phyloP scores from a whole-genome alignment of 2,113 vertebrate species.

The Atractosteus spatula region DNA sequence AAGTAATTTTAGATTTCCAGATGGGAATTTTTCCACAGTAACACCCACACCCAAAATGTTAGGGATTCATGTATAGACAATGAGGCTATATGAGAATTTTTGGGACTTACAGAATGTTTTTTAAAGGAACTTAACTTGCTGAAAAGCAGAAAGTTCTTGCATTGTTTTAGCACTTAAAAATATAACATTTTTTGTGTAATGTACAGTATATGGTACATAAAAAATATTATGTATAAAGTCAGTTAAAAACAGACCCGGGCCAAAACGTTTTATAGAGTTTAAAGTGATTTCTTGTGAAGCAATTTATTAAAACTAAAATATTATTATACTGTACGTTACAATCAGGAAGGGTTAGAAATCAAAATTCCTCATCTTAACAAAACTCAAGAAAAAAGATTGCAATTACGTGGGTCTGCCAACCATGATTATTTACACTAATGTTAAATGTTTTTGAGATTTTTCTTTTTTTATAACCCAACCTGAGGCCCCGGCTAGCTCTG shows the following conservation, averaged over 20 bases:
- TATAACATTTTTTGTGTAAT: background rate
- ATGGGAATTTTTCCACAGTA: background rate
- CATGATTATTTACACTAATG: constrained; percentile 1
- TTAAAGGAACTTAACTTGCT: too few species aligned
- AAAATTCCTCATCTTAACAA: background rate
- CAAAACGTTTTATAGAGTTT: too few species aligned
- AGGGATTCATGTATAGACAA: too few species aligned
- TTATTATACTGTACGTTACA: constrained; percentile 28
- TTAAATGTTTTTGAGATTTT: constrained; percentile 24
- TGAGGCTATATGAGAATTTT: too few species aligned
- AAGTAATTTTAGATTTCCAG: background rate
- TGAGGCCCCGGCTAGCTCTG: too few species aligned
- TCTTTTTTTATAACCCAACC: background rate
- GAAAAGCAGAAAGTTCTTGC: too few species aligned
- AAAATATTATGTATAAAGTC: background rate
- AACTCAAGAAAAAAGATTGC: background rate
- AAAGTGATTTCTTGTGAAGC: background rate
- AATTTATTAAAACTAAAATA: constrained; percentile 9
- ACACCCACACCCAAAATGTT: too few species aligned
- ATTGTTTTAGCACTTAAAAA: too few species aligned
- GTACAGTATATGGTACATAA: background rate
- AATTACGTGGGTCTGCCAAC: background rate
- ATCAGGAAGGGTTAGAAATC: background rate
- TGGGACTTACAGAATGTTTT: too few species aligned
- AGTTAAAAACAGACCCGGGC: too few species aligned